Evolutionary conservation across 35 echinoderm and acorn worm genomes (phyloP).

Genomic region (Nesometra sesokonis): DNA sequence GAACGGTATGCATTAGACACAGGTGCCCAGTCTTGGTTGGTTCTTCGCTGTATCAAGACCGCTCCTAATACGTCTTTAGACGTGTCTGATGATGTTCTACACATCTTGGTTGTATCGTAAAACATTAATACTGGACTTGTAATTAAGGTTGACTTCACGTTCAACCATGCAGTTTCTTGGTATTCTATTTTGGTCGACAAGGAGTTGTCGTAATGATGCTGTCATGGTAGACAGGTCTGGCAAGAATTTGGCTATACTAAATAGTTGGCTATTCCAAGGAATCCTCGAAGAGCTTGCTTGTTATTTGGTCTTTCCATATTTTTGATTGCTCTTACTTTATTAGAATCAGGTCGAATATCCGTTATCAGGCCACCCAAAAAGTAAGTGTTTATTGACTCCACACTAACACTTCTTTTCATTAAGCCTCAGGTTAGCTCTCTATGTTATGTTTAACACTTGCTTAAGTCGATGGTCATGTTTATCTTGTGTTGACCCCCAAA

Average conservation of each 20-base stretch:
- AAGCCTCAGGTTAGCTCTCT: constrained; percentile 23
- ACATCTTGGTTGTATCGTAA: not conserved
- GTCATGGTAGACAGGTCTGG: constrained; percentile 16
- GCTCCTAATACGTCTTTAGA: constrained; percentile 7
- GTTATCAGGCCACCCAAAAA: constrained; percentile 10
- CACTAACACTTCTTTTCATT: constrained; percentile 25
- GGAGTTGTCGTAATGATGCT: not conserved
- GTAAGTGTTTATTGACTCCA: not conserved
- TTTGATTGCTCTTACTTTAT: constrained; percentile 12
- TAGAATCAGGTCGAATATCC: constrained; percentile 17
- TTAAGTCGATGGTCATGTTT: constrained; percentile 37
- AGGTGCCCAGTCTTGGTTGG: constrained; percentile 14
- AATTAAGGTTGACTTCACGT: not conserved
- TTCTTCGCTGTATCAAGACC: constrained; percentile 7
- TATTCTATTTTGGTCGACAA: not conserved
- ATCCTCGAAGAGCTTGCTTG: constrained; percentile 18
- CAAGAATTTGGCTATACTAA: constrained; percentile 31
- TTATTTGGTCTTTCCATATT: constrained; percentile 21
- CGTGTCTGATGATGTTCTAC: constrained; percentile 16
- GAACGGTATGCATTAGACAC: constrained; percentile 38
- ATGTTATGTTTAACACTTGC: constrained; percentile 21
- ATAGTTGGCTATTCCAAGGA: constrained; percentile 34
- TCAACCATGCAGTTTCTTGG: not conserved
- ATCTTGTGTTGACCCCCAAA: constrained; percentile 27
- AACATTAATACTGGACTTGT: not conserved